Percentiles rank a stretch among this genome's conserved stretches.
These are phyloP conservation scores for Callyntrura sp. DNA, from an alignment of 2,888 invertebrate species.

Conservation along the genomic window DNA sequence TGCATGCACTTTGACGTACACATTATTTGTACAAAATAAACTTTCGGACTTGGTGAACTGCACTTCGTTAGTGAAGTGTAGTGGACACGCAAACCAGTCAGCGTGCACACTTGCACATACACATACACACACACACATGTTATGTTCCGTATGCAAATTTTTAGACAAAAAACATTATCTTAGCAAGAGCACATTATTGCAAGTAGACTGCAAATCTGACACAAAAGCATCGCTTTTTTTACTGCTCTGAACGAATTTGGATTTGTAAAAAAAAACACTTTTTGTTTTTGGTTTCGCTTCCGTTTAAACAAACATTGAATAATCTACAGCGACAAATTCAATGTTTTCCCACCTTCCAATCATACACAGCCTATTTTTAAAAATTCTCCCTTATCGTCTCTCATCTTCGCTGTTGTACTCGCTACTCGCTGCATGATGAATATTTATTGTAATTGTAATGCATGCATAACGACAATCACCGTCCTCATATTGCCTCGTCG, in stretches of 20 bases:
- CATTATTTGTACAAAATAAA: neutral
- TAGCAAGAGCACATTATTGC: neutral
- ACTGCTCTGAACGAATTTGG: neutral
- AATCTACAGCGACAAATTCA: neutral
- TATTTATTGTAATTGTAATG: slow-evolving; percentile 44
- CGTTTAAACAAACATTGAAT: neutral
- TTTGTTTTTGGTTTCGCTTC: no score
- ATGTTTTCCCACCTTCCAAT: neutral
- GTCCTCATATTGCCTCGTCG: neutral
- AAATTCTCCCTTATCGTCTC: neutral
- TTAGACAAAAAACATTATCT: neutral
- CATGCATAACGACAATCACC: slow-evolving; percentile 46
- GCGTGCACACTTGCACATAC: no score
- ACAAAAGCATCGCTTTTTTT: neutral
- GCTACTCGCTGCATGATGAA: slow-evolving; percentile 47
- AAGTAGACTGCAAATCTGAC: neutral
- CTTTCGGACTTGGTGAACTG: neutral
- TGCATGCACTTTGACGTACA: slow-evolving; percentile 44
- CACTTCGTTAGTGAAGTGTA: neutral
- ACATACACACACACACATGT: neutral
- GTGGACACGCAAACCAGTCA: slow-evolving; percentile 22
- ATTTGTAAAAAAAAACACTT: neutral
- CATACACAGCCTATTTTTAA: neutral
- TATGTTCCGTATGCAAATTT: slow-evolving; percentile 39
- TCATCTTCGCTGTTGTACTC: neutral